Base-by-base conservation (phyloP, 2,888 invertebrate species). In the Cheilosia soror region DNA sequence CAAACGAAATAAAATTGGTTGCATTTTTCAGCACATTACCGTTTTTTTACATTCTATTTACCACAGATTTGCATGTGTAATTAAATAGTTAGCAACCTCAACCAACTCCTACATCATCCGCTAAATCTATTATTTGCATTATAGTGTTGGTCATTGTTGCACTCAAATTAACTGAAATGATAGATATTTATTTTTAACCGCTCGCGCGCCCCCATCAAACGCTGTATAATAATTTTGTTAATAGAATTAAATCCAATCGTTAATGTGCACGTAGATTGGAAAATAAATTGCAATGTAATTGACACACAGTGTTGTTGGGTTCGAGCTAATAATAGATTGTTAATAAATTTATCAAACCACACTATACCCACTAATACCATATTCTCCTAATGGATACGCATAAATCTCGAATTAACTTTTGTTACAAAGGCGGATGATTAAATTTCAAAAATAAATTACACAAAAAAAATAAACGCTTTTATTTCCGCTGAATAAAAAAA, bases 221-320 rank as follows among this genome's bases (percentile, higher is more conserved):
- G 9, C 2, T 29, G 15, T 31, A 44, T 13, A 57, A 71, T 57
- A 62, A 63, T 72, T 55, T 78, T 25, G 62, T 78, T 78, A 83
- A 78, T 78, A 78, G 33, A 83, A 83, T 78, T 78, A 68, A 83
- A 73, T 63, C 42, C 62, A 57, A 25, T 13, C 2, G 72, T 47
- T 72, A 72, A 66, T 60, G 25, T 72, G 9, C 47, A 51, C 53
- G 53, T 60, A 44, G 31, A 58, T 31, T 40, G 66, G 42, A 62
- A 77, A 78, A 60, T 62, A 78, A 73, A 73, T 73, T 60, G 47
- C 65, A 51, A 44, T 65, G 27, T 57, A 69, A 72, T 71, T 72
- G 57, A 55, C 62, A 72, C 33, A 65, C 20, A 42, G 9, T n/a
- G 5, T 53, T 7, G 15, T 29, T n/a, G 15, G 15, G 15, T 0